These are phyloP conservation scores for Drosophila nigromelanica DNA, from an alignment of 1,140 invertebrate species.

Conservation along the genomic window DNA sequence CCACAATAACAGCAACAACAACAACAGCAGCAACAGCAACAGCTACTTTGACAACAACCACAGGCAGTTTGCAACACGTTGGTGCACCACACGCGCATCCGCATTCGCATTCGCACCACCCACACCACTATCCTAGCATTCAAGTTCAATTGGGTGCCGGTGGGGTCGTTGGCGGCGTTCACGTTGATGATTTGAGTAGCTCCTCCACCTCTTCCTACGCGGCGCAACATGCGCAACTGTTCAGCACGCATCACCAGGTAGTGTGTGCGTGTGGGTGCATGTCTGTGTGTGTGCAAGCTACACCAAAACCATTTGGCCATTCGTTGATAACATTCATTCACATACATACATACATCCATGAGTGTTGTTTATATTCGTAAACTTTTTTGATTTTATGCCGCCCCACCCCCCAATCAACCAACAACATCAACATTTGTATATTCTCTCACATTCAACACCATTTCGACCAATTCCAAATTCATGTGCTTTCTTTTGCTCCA, in stretches of 20 bases:
- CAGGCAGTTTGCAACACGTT: constrained; percentile 44
- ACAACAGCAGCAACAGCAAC: constrained; percentile 37
- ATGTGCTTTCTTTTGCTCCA: constrained; percentile 37
- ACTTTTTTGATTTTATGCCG: constrained; percentile 61
- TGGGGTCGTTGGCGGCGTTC: constrained; percentile 26
- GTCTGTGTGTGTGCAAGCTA: constrained; percentile 39
- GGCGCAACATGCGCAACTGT: constrained; percentile 67
- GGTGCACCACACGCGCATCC: constrained; percentile 27
- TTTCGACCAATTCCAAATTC: constrained; percentile 24
- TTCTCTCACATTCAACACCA: constrained; percentile 19
- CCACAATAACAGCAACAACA: constrained; percentile 55
- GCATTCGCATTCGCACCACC: constrained; percentile 34
- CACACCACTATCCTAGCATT: constrained; percentile 54
- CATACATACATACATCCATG: constrained; percentile 22
- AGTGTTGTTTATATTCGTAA: constrained; percentile 39
- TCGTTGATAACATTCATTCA: constrained; percentile 20
- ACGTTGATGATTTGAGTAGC: constrained; percentile 70
- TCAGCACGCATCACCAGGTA: constrained; percentile 80
- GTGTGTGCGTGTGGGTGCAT: constrained; percentile 60
- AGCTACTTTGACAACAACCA: constrained; percentile 62
- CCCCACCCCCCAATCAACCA: constrained; percentile 5
- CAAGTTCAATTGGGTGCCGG: constrained; percentile 63
- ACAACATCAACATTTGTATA: not conserved
- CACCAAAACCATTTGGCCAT: constrained; percentile 31
- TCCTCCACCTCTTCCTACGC: constrained; percentile 71